Conservation (phyloP, 2,888 invertebrate species). For the Ectemnius cavifrons region DNA sequence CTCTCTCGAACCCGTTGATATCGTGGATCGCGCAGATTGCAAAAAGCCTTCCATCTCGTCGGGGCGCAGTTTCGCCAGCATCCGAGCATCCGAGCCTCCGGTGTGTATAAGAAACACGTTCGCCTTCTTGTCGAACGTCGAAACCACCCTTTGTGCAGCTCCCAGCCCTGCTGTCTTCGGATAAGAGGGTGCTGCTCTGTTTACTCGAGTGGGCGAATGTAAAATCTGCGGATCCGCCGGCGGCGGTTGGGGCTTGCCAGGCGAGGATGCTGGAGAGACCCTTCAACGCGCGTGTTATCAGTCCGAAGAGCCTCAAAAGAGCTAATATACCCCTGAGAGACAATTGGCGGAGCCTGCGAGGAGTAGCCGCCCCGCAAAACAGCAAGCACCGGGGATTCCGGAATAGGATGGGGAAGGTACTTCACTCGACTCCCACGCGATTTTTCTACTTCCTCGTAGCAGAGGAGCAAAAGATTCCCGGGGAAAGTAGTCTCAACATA, state of each 20-base stretch:
- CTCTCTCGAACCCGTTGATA: too few species aligned
- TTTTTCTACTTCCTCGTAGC: too few species aligned
- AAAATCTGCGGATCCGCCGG: conserved; percentile 55
- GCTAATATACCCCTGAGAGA: conserved; percentile 68
- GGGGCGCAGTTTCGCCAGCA: too few species aligned
- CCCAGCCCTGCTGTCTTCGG: conserved; percentile 17
- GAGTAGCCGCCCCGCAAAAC: conserved; percentile 13
- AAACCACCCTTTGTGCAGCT: conserved; percentile 41
- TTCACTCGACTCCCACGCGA: too few species aligned
- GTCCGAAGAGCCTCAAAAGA: conserved; percentile 67
- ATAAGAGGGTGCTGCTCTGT: conserved; percentile 41
- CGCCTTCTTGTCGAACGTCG: conserved; percentile 34
- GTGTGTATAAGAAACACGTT: conserved; percentile 14
- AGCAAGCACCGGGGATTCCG: conserved; percentile 6
- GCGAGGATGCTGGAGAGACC: conserved; percentile 25
- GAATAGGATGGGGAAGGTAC: conserved; percentile 6
- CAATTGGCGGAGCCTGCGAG: conserved; percentile 50
- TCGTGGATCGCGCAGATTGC: too few species aligned
- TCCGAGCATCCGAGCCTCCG: conserved; percentile 20
- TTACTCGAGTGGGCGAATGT: conserved; percentile 58
- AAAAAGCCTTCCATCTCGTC: too few species aligned
- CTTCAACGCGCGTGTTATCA: conserved; percentile 62
- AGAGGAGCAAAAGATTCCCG: too few species aligned
- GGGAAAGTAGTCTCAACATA: not conserved
- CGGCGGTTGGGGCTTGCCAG: conserved; percentile 33